Evolutionary conservation across 2,888 invertebrate genomes (phyloP).

Genomic region (Ferrisia virgata): DNA sequence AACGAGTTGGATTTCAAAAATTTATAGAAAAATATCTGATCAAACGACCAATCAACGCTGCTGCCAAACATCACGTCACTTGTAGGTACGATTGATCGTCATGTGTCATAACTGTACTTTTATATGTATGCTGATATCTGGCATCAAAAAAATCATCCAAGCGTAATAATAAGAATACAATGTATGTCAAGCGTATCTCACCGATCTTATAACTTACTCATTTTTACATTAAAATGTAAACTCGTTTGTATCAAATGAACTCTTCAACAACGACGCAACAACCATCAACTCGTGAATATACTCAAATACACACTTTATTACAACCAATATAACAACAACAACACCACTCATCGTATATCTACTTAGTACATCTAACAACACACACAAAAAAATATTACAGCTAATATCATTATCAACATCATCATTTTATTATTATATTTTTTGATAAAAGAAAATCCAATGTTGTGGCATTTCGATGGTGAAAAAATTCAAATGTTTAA

Average conservation of each 20-base stretch:
- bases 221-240: not conserved
- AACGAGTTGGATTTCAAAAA: too few species aligned
- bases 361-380: not conserved
- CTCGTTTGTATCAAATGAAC: not conserved
- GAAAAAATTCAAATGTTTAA: not conserved
- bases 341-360: too few species aligned
- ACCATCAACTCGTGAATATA: not conserved
- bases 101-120: not conserved
- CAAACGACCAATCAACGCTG: not conserved
- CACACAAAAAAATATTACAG: not conserved
- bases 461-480: not conserved
- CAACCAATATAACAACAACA: too few species aligned
- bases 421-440: not conserved
- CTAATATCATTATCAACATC: not conserved
- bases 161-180: not conserved
- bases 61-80: not conserved
- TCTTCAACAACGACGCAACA: not conserved
- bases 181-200: not conserved
- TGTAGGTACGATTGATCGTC: not conserved
- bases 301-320: not conserved
- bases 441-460: not conserved
- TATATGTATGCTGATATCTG: not conserved
- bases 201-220: not conserved
- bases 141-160: not conserved
- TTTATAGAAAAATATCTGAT: not conserved